phyloP scores from a whole-genome alignment of 2,797 vertebrate species.

The Threskiornis aethiopicus region DNA sequence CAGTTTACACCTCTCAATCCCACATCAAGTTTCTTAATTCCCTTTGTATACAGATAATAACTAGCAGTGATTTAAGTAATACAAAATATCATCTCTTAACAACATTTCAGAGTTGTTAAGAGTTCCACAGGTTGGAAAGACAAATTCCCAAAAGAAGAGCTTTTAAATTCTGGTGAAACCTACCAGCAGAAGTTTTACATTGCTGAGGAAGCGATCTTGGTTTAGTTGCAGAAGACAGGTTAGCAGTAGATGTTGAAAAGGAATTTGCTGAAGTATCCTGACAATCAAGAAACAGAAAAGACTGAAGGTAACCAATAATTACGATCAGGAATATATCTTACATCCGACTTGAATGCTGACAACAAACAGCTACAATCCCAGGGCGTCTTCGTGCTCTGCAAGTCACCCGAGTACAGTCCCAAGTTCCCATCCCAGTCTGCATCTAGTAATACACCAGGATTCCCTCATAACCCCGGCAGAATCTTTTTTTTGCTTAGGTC shows the following conservation, averaged over 20 bases:
- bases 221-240: constrained; percentile 11
- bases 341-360: background rate
- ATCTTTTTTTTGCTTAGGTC: accelerated
- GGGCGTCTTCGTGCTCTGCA: accelerated
- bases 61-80: accelerated
- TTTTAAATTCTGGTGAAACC: background rate
- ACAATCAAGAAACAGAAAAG: background rate
- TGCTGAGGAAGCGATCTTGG: background rate
- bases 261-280: constrained; percentile 70
- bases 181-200: constrained; percentile 15
- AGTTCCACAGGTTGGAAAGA: background rate
- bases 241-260: constrained; percentile 28
- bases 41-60: background rate
- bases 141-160: background rate
- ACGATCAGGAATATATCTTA: accelerated
- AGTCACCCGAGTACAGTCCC: accelerated
- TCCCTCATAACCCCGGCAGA: background rate
- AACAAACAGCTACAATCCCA: background rate
- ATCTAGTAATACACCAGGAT: accelerated
- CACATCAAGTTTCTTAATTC: background rate
- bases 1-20: background rate
- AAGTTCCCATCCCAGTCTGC: background rate
- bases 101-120: background rate
- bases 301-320: background rate
- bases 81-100: background rate